Evolutionary conservation across 2,797 vertebrate genomes (phyloP).

Genomic region (Enoplosus armatus): DNA sequence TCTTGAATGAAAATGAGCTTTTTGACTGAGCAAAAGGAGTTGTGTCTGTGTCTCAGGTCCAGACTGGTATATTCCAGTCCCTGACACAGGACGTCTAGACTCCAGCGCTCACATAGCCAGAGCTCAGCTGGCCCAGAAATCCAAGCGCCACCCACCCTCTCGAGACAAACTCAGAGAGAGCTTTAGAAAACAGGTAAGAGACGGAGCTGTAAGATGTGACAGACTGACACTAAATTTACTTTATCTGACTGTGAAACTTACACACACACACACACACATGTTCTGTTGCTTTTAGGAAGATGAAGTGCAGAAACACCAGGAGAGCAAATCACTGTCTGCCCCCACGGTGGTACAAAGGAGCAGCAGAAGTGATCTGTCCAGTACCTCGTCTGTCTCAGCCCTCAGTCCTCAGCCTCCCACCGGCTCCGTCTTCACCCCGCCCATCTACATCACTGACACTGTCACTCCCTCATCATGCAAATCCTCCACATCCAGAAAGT

Average conservation of each 20-base stretch:
- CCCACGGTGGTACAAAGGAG: conserved; percentile 57
- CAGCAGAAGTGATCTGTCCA: conserved; percentile 68
- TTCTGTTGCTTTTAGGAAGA: conserved; percentile 53
- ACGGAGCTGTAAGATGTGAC: background rate
- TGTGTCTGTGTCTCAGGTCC: conserved; percentile 57
- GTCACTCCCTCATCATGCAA: conserved; percentile 77
- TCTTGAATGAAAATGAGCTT: background rate
- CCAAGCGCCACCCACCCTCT: conserved; percentile 92
- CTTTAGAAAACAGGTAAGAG: conserved; percentile 81
- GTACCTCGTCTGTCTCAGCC: conserved; percentile 61
- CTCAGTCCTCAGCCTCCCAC: conserved; percentile 78
- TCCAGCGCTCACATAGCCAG: conserved; percentile 91
- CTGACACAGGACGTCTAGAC: conserved; percentile 89
- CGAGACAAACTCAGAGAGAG: conserved; percentile 91
- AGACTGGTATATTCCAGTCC: conserved; percentile 89
- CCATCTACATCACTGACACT: conserved; percentile 53
- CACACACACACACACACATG: background rate
- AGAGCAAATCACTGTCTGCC: conserved; percentile 67
- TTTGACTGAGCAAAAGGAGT: background rate
- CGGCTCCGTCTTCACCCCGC: conserved; percentile 81
- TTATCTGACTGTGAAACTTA: background rate
- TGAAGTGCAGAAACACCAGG: conserved; percentile 72
- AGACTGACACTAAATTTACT: rapidly evolving
- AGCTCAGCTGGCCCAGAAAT: conserved; percentile 92
- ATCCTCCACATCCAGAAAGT: conserved; percentile 82